Evolutionary conservation across 2,888 invertebrate species (phyloP).

Genomic region (Epirrhoe alternata): DNA sequence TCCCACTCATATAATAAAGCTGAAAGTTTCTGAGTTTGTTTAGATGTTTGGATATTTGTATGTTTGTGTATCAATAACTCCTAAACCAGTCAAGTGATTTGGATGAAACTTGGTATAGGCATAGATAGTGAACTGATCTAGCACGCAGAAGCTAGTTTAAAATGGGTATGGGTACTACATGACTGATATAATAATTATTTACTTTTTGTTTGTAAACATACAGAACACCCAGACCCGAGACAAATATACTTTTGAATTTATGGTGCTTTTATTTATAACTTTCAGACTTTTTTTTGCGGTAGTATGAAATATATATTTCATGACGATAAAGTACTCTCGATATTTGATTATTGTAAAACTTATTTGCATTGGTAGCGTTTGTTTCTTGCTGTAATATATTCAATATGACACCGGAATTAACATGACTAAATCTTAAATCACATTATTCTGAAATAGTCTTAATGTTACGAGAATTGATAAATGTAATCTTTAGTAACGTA

Average conservation of each 20-base stretch:
- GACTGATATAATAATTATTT: neutral
- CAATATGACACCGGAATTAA: neutral
- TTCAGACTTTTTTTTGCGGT: constrained; percentile 15
- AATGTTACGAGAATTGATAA: constrained; percentile 19
- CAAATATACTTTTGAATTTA: constrained; percentile 10
- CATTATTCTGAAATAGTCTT: neutral
- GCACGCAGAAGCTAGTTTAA: no score
- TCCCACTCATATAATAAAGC: no score
- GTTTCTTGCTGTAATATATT: neutral
- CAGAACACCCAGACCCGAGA: no score
- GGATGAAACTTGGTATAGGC: no score
- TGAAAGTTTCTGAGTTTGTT: no score
- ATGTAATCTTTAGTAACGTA: constrained; percentile 19
- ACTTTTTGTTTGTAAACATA: no score
- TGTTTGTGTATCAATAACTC: no score
- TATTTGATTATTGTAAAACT: neutral
- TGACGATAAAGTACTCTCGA: neutral
- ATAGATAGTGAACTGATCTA: no score
- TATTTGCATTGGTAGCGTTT: neutral
- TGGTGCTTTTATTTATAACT: constrained; percentile 24
- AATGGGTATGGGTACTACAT: no score
- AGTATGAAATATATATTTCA: constrained; percentile 5
- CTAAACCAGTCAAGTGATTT: no score
- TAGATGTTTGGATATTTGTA: no score
- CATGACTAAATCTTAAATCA: neutral